Percentiles rank a stretch among this genome's conserved stretches.
Evolutionary conservation across 2,113 vertebrate species (phyloP).

Genomic region (Sapayoa aenigma): DNA sequence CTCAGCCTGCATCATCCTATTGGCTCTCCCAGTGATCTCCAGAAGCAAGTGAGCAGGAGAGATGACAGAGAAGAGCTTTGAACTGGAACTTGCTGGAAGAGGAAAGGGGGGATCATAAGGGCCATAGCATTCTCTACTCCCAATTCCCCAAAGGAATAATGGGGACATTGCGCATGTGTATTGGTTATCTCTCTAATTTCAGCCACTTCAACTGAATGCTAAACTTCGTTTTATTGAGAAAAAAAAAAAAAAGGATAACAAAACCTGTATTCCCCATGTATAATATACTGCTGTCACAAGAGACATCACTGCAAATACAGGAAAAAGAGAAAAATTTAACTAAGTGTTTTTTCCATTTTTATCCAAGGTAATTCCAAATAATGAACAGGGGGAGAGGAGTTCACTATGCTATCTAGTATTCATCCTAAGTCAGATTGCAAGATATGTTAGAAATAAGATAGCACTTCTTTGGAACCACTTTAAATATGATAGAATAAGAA

Average conservation of each 20-base stretch:
- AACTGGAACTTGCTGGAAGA: background rate
- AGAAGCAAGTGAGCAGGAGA: background rate
- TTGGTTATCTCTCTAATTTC: background rate
- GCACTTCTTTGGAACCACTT: background rate
- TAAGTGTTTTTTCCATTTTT: background rate
- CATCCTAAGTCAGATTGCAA: background rate
- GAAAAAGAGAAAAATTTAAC: background rate
- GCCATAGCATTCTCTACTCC: background rate
- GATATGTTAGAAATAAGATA: background rate
- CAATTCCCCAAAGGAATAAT: background rate
- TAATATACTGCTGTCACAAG: background rate
- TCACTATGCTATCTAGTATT: background rate
- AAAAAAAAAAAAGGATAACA: background rate
- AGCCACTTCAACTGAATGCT: background rate
- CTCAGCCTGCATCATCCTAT: background rate
- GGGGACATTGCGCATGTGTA: background rate
- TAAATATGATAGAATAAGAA: background rate
- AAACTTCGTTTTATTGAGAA: background rate
- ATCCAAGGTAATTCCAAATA: background rate
- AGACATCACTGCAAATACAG: background rate
- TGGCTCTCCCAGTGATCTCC: background rate
- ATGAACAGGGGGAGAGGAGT: background rate
- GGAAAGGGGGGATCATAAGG: fast-evolving
- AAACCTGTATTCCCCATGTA: background rate
- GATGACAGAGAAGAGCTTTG: background rate